phyloP scores from a whole-genome alignment of 1,140 invertebrate species.

The Hylaeus anthracinus region DNA sequence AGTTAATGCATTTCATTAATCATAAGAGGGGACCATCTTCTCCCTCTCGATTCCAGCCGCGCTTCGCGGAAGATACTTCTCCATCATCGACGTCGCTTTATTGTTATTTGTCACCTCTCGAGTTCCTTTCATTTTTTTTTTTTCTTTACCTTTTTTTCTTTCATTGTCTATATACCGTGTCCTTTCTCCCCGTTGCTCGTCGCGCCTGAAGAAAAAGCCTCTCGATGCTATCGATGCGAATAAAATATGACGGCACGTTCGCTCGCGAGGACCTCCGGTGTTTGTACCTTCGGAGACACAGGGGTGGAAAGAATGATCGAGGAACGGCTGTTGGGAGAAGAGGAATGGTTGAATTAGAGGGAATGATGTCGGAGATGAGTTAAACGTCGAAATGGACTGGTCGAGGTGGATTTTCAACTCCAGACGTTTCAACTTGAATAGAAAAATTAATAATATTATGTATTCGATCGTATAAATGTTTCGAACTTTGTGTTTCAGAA shows the following conservation, averaged over 20 bases:
- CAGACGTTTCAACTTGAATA: too few relatives aligned
- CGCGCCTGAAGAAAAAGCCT: background rate
- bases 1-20: constrained; percentile 70
- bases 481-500: too few relatives aligned
- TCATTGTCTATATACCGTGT: background rate
- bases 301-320: too few relatives aligned
- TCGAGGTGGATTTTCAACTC: too few relatives aligned
- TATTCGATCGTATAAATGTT: too few relatives aligned
- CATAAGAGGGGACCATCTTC: constrained; percentile 59
- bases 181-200: background rate
- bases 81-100: constrained; percentile 32
- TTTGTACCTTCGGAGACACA: background rate
- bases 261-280: background rate
- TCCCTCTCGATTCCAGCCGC: constrained; percentile 1
- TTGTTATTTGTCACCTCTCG: constrained; percentile 71
- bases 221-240: constrained; percentile 4
- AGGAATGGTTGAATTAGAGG: background rate
- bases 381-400: too few relatives aligned
- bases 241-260: constrained; percentile 4
- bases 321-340: background rate
- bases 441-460: too few relatives aligned
- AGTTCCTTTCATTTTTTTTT: constrained; percentile 11
- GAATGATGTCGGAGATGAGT: background rate
- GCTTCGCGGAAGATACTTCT: constrained; percentile 20
- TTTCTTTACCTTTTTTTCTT: background rate